Base-by-base conservation (phyloP, 2,797 vertebrate species). In the Hybognathus amarus region DNA sequence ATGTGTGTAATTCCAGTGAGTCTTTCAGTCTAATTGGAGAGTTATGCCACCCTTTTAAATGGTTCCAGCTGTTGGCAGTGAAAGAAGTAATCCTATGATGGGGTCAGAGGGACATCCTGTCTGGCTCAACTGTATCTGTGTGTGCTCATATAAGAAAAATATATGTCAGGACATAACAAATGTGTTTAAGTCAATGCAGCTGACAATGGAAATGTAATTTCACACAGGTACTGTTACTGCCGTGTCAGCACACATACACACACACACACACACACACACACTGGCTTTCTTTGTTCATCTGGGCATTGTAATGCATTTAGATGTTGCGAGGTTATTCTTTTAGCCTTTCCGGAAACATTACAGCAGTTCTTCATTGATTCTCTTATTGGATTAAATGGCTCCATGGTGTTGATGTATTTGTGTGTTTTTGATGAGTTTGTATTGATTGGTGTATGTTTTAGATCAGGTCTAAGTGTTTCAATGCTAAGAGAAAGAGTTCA, bases 301-400 rank as follows among this genome's bases (percentile, higher is more conserved):
- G 80, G 80, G 80, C 67, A 45, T 74, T 66, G 20, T 84, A 86
- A 86, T 86, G 71, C 64, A 18, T 80, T 86, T 80, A 86, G 79
- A 63, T 81, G 79, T 69, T 71, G 42, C 50, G 76, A 64, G 73
- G 73, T 77, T 80, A 79, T 86, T 86, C 52, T 83, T 80, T 86
- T 79, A 79, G 80, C 42, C 70, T n/a, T 78, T 84, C 85, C 78
- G 82, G 82, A 80, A 86, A 80, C 85, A 80, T 83, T 70, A 80
- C 78, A 83, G 81, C 52, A 71, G 18, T 68, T 75, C 71, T 79
- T 73, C 73, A 83, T 79, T 77, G 82, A 83, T 83, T 77, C 75
- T 69, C 82, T 83, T 70, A 83, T 83, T 70, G 50, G 75, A 83
- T 83, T 83, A 77, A 83, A 77, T 83, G 75, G 82, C 75, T 83